Evolutionary conservation across 92 coral and sea anemone species (phyloP).

Genomic region (Umimayanthus kanabou): DNA sequence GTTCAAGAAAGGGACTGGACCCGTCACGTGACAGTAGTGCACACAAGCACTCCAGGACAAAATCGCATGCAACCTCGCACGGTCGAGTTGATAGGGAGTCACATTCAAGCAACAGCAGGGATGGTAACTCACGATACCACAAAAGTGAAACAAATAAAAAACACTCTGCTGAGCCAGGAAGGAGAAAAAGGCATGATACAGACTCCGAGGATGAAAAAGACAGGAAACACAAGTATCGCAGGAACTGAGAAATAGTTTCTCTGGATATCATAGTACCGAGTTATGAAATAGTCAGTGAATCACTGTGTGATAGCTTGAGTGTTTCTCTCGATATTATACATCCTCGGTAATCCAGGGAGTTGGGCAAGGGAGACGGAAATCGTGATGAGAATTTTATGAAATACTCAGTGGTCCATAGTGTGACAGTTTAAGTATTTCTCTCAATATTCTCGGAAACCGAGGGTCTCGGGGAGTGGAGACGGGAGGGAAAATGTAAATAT

Average conservation of each 20-base stretch:
- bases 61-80: background rate
- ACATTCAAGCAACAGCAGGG: background rate
- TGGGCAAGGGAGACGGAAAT: too few relatives aligned
- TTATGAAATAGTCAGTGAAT: too few relatives aligned
- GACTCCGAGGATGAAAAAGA: conserved; percentile 15
- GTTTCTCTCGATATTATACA: too few relatives aligned
- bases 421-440: too few relatives aligned
- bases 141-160: conserved; percentile 9
- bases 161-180: background rate
- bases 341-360: too few relatives aligned
- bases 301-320: too few relatives aligned
- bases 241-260: background rate
- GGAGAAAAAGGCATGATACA: conserved; percentile 51
- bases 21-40: background rate
- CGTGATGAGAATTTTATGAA: too few relatives aligned
- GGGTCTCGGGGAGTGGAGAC: too few relatives aligned
- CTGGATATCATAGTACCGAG: background rate
- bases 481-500: too few relatives aligned
- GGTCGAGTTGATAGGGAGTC: background rate
- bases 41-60: background rate
- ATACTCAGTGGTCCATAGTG: too few relatives aligned
- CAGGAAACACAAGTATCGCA: background rate
- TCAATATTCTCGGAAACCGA: too few relatives aligned
- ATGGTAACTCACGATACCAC: conserved; percentile 1
- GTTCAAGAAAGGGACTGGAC: background rate